phyloP scores from a whole-genome alignment of 2,888 invertebrate genomes.

The Tetragonula carbonaria region DNA sequence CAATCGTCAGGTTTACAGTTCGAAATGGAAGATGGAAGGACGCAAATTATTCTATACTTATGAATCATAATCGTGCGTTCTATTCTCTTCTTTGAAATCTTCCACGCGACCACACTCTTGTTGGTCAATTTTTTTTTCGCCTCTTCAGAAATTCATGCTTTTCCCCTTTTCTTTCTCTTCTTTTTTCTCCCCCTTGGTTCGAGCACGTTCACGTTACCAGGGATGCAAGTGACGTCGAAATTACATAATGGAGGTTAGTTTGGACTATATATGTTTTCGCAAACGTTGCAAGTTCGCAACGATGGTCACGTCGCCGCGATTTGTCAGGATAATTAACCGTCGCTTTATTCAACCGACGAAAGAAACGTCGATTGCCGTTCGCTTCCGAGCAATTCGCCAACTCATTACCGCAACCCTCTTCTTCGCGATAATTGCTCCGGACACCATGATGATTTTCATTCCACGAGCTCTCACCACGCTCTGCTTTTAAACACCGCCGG shows the following conservation, averaged over 20 bases:
- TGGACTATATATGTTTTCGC: constrained; percentile 10
- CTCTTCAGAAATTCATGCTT: neutral
- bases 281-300: neutral
- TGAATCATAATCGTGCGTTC: no score
- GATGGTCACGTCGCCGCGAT: constrained; percentile 37
- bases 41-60: neutral
- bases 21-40: no score
- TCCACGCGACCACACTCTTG: neutral
- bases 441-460: neutral
- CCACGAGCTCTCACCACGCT: neutral
- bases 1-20: no score
- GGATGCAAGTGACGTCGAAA: neutral
- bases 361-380: constrained; percentile 53
- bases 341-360: constrained; percentile 35
- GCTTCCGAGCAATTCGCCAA: constrained; percentile 24
- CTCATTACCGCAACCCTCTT: constrained; percentile 10
- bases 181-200: neutral
- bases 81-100: neutral
- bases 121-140: neutral
- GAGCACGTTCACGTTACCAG: neutral
- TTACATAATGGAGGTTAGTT: neutral
- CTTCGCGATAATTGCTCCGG: constrained; percentile 4
- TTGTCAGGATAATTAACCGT: constrained; percentile 56
- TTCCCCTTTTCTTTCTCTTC: no score
- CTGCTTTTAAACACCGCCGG: neutral